Evolutionary conservation across 2,797 vertebrate genomes (phyloP).

Genomic region (Sebastes iracundus): DNA sequence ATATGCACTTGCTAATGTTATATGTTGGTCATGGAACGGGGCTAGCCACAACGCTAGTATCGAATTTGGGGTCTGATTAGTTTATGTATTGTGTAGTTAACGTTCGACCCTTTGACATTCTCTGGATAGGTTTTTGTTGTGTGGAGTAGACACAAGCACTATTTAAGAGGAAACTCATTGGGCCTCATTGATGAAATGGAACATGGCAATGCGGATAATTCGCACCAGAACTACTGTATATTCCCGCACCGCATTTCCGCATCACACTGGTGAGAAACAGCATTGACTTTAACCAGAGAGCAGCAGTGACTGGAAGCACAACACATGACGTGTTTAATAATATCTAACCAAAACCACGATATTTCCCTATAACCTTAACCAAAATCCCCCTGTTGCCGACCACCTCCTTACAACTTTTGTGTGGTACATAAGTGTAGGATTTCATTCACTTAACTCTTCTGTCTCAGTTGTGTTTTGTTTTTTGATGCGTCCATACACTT

Average conservation of each 20-base stretch:
- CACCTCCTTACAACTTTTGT: not conserved
- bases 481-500: not conserved
- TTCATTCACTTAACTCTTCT: not conserved
- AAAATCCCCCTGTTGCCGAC: not conserved
- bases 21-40: no score
- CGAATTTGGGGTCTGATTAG: not conserved
- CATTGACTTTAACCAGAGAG: not conserved
- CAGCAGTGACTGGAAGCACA: not conserved
- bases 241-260: not conserved
- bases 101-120: rapidly evolving
- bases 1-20: no score
- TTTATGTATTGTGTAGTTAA: not conserved
- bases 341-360: not conserved
- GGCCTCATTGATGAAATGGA: not conserved
- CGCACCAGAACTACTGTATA: not conserved
- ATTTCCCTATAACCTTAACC: not conserved
- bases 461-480: not conserved
- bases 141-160: no score
- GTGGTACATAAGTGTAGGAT: not conserved
- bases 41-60: not conserved
- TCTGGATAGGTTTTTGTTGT: no score
- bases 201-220: not conserved
- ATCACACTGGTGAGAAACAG: no score
- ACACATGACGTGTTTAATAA: not conserved
- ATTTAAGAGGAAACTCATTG: no score